Base-by-base conservation (phyloP, 2,113 vertebrate genomes). In the Pachycephala philippinensis region DNA sequence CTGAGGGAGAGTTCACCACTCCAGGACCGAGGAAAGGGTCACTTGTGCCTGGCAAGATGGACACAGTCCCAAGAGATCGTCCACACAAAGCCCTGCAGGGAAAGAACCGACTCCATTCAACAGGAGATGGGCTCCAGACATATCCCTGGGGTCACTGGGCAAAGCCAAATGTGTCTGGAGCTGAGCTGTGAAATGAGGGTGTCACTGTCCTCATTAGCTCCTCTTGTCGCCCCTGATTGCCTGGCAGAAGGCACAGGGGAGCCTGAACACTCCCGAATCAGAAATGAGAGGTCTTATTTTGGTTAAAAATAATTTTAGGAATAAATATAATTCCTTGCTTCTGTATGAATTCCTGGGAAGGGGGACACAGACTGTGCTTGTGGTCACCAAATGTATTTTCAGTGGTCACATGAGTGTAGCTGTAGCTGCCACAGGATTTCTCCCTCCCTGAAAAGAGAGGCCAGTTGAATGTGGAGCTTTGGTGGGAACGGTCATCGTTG, bases 351-450 rank as follows among this genome's bases (percentile, higher is more conserved):
- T 47, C 17, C 15, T 44, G 35, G 63, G 56, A 66, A 82, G 23
- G 20, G 33, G 31, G 20, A 14, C 33, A 28, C 44, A 26, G 30
- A 12, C 49, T 7, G 13, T 17, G 18, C 52, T 23, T 10, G 21
- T 39, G 52, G 30, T 2, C 44, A 31, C 11, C 63, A 16, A 1
- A 2, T 2, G 7, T 7, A 8, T 27, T 60, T 76, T 69, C 8
- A 63, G 44, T 0, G 1, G 11, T 10, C 20, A 15, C 13, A 6
- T 0, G 9, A 65, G 20, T 9, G 19, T 1, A 24, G 14, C 35
- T 68, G 26, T 15, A 40, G 66, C 53, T 69, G n/a, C 3, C 13
- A 12, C 19, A 7, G 10, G 28, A 7, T 4, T 75, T 53, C 65
- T 35, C 75, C 54, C 49, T 53, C 59, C 59, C 9, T 30, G 84